phyloP scores from a whole-genome alignment of 2,888 invertebrate species.

The Eupithecia exiguata region DNA sequence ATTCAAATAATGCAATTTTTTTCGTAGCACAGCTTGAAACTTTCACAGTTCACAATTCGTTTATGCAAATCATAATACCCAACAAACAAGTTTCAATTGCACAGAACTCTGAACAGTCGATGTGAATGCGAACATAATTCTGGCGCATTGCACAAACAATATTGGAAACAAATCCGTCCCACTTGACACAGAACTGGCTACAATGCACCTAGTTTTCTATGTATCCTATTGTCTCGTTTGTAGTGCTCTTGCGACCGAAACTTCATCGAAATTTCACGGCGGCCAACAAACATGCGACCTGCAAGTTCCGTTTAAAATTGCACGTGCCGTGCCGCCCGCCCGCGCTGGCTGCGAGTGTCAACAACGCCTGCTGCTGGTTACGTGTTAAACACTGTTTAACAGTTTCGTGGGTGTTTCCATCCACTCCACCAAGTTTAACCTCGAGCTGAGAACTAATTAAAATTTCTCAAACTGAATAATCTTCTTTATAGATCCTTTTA shows the following conservation, averaged over 20 bases:
- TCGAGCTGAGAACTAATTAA: conserved; percentile 22
- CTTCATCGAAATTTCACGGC: conserved; percentile 69
- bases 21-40: neutral
- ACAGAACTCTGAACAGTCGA: conserved; percentile 17
- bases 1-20: conserved; percentile 2
- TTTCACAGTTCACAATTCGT: conserved; percentile 6
- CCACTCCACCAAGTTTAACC: conserved; percentile 8
- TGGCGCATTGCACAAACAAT: conserved; percentile 20
- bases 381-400: conserved; percentile 76
- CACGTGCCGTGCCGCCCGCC: conserved; percentile 58
- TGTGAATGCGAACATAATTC: conserved; percentile 13
- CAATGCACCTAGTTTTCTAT: conserved; percentile 43
- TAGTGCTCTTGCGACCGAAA: conserved; percentile 53
- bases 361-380: conserved; percentile 71
- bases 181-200: conserved; percentile 37
- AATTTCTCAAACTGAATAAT: conserved; percentile 22
- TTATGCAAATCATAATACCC: conserved; percentile 12
- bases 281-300: conserved; percentile 56
- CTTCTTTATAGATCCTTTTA: conserved; percentile 26
- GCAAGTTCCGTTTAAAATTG: conserved; percentile 75
- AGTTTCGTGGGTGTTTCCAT: conserved; percentile 66
- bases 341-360: conserved; percentile 63
- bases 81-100: conserved; percentile 21
- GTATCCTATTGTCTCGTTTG: conserved; percentile 46
- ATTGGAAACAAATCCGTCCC: conserved; percentile 40